Evolutionary conservation across 53 echinoderm and acorn worm species (phyloP).

Genomic region (Mesocentrotus franciscanus): DNA sequence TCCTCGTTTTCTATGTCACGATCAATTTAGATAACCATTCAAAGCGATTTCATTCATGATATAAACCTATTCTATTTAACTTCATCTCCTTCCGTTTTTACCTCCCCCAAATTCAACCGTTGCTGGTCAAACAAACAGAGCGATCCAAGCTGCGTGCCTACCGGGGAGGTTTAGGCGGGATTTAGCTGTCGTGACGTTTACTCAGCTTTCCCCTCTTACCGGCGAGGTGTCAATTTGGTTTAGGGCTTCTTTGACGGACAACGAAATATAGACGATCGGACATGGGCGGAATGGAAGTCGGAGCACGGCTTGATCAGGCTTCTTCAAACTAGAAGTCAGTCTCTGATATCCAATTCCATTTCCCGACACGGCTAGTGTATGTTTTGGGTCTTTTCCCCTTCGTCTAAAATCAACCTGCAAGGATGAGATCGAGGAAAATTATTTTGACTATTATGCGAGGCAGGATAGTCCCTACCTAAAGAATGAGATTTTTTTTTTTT

Average conservation of each 20-base stretch:
- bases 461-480: not conserved
- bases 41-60: not conserved
- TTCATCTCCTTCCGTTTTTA: not conserved
- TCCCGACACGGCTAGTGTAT: not conserved
- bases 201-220: not conserved
- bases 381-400: not conserved
- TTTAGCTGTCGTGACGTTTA: not conserved
- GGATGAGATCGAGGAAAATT: conserved; percentile 13
- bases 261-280: not conserved
- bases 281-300: not conserved
- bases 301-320: not conserved
- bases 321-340: not conserved
- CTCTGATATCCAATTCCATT: not conserved
- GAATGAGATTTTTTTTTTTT: not conserved
- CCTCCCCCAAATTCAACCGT: not conserved
- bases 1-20: not conserved
- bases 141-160: not conserved
- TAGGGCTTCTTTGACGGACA: not conserved
- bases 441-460: not conserved
- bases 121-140: not conserved
- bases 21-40: conserved; percentile 21
- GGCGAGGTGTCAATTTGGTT: not conserved
- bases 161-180: not conserved
- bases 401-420: conserved; percentile 12
- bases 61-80: not conserved